Conservation (phyloP, 2,888 invertebrate species). For the Pantelozetes paolii region DNA sequence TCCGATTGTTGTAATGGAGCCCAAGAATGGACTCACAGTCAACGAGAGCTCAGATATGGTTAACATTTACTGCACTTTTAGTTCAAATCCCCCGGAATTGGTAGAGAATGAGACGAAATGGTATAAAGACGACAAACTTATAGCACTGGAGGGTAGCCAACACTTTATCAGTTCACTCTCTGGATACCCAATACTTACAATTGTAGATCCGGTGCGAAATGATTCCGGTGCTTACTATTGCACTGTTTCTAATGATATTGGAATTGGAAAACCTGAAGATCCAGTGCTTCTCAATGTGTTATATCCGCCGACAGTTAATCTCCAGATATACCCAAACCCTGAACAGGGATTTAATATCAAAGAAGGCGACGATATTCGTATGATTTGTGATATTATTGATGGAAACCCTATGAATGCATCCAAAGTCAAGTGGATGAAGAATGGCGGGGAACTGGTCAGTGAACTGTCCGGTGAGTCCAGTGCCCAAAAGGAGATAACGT, state of each 20-base stretch:
- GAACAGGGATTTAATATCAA: slow-evolving; percentile 46
- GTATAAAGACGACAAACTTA: slow-evolving; percentile 45
- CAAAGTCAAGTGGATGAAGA: slow-evolving; percentile 47
- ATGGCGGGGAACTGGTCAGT: slow-evolving; percentile 45
- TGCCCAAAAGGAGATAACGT: slow-evolving; percentile 47
- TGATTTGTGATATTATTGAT: slow-evolving; percentile 47
- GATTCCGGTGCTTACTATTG: slow-evolving; percentile 48
- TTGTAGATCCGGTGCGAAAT: slow-evolving; percentile 46
- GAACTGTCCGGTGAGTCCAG: slow-evolving; percentile 45
- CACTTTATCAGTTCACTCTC: slow-evolving; percentile 36
- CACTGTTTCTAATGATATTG: slow-evolving; percentile 46
- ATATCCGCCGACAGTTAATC: slow-evolving; percentile 43
- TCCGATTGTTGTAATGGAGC: slow-evolving; percentile 48
- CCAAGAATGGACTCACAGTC: slow-evolving; percentile 46
- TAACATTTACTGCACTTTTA: slow-evolving; percentile 47
- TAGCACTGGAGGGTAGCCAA: slow-evolving; percentile 38
- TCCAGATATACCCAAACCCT: slow-evolving; percentile 45
- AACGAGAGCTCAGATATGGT: slow-evolving; percentile 45
- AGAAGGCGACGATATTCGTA: slow-evolving; percentile 47
- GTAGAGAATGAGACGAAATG: slow-evolving; percentile 45
- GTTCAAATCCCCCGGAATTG: slow-evolving; percentile 47
- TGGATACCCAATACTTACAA: slow-evolving; percentile 46
- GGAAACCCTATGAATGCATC: slow-evolving; percentile 48
- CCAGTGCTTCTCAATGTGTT: slow-evolving; percentile 46
- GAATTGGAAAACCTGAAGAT: slow-evolving; percentile 46